Conservation (phyloP, 2,113 vertebrate genomes). For the Verasper variegatus region DNA sequence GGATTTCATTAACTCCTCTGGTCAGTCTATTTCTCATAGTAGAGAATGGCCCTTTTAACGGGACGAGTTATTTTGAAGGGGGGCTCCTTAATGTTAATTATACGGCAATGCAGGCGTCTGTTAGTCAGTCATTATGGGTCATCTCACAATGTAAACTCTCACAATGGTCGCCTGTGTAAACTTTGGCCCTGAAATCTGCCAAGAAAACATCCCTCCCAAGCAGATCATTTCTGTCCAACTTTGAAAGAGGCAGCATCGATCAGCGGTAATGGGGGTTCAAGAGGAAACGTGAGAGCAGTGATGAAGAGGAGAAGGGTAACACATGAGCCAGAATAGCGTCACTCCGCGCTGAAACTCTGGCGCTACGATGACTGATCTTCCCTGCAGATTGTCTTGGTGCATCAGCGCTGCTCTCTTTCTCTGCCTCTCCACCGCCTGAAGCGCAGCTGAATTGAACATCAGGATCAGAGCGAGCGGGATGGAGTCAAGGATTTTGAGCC, state of each 20-base stretch:
- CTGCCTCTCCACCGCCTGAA: constrained; percentile 38
- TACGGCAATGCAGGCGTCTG: constrained; percentile 55
- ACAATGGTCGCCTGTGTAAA: constrained; percentile 38
- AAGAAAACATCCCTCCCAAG: constrained; percentile 64
- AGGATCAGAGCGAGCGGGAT: constrained; percentile 57
- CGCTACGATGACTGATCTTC: constrained; percentile 67
- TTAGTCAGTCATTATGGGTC: constrained; percentile 67
- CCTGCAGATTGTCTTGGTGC: constrained; percentile 62
- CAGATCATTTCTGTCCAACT: constrained; percentile 54
- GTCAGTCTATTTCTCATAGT: constrained; percentile 60
- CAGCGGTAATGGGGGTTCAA: constrained; percentile 65
- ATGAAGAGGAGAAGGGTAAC: constrained; percentile 55
- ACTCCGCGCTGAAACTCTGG: constrained; percentile 52
- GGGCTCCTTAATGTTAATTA: constrained; percentile 72
- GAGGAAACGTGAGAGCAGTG: constrained; percentile 58
- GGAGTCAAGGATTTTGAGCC: constrained; percentile 60
- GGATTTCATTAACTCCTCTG: constrained; percentile 75
- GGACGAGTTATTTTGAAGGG: constrained; percentile 65
- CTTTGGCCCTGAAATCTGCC: constrained; percentile 48
- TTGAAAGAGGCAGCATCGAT: constrained; percentile 61
- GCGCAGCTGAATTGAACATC: constrained; percentile 63
- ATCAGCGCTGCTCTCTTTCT: constrained; percentile 51
- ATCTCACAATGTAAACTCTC: constrained; percentile 40
- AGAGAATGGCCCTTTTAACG: constrained; percentile 63
- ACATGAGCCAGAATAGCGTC: constrained; percentile 54